These are phyloP conservation scores for human (Homo sapiens) DNA, from an alignment of 2,113 vertebrate genomes.

Conservation along the genomic window DNA sequence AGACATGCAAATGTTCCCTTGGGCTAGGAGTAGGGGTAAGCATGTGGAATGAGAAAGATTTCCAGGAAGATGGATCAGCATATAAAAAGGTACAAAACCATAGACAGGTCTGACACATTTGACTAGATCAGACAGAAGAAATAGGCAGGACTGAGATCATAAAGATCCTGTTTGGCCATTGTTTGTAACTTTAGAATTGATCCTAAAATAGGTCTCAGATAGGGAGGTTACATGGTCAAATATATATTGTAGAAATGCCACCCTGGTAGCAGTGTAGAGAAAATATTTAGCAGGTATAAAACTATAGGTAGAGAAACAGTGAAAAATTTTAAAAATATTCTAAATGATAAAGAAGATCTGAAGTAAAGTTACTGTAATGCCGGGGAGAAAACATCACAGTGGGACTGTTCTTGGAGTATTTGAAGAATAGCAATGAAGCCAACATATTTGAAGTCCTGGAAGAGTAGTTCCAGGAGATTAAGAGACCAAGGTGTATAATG, in stretches of 20 bases:
- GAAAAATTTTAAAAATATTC: not conserved
- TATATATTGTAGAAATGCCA: not conserved
- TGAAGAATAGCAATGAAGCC: not conserved
- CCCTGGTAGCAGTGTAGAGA: not conserved
- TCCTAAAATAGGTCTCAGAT: not conserved
- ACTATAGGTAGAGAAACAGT: not conserved
- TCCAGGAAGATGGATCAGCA: not conserved
- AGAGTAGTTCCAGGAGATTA: not conserved
- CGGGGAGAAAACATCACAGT: not conserved
- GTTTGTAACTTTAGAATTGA: not conserved
- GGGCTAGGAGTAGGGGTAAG: not conserved
- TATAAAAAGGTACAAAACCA: not conserved
- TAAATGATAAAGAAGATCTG: not conserved
- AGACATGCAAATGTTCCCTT: not conserved
- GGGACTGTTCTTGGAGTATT: not conserved
- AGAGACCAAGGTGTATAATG: not conserved
- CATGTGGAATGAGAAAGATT: not conserved
- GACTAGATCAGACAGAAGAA: not conserved
- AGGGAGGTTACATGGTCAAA: not conserved
- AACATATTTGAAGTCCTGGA: not conserved
- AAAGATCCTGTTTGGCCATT: not conserved
- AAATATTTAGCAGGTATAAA: not conserved
- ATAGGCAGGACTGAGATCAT: not conserved
- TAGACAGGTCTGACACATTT: not conserved
- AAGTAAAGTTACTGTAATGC: not conserved